Base-by-base conservation (phyloP, 2,797 vertebrate species). In the Caiman crocodilus region DNA sequence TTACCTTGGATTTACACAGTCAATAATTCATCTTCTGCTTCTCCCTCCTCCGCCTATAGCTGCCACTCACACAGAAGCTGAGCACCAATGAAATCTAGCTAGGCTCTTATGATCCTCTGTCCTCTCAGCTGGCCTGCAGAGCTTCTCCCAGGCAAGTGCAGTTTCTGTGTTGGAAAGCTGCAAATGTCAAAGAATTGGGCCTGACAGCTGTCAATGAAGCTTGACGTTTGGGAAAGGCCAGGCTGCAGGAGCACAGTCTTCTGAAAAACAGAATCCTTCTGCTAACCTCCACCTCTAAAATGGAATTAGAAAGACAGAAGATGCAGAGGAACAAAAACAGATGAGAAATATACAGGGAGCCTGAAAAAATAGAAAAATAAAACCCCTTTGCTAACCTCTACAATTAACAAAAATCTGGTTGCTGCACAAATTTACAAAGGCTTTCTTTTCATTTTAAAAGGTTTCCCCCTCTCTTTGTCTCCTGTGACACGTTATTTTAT, bases 401-500 rank as follows among this genome's bases (percentile, higher is more conserved):
- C 30, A 60, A 32, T 59, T 32, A 60, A 35, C 30, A 73, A 7
- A 35, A 73, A 14, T 32, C 15, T 32, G 57, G 59, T 50, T 35
- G 26, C 42, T 17, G 5, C 89, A 56, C 84, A 90, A 21, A 79
- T 95, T 92, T 90, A 89, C 88, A 50, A 84, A 76, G 42, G 26
- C 81, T 83, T 86, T 92, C 85, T 84, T 50, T 76, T 84, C 1
- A 0, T 82, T 83, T 61, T 63, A 87, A 71, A 71, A 80, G 88
- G 0, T 61, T 95, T 80, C 79, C 59, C 91, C 92, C 50, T 71
- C 82, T 76, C 93, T 92, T 89, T 90, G 82, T 79, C 90, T 84
- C 90, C 82, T 23, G 4, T 60, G 76, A 88, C 2, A 2, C 61
- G 88, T 90, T 80, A 86, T 77, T 95, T 85, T 95, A 88, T 92